Percentiles rank a stretch among this genome's conserved stretches.
Conservation (phyloP, 2,113 vertebrate genomes). For the Oplegnathus fasciatus region DNA sequence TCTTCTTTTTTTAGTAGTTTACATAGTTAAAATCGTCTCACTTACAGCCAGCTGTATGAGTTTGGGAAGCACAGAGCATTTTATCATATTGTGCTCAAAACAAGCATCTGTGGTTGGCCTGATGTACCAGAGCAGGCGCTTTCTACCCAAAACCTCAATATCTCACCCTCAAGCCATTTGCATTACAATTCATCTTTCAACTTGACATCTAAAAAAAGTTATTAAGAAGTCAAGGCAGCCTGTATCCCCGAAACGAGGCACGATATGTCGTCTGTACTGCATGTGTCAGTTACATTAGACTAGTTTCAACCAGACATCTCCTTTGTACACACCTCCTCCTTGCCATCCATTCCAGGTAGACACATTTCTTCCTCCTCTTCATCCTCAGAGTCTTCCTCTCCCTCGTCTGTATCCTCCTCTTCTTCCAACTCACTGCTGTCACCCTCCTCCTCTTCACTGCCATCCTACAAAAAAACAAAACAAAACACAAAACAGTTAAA, state of each 20-base stretch:
- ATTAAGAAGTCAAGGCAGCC: not conserved
- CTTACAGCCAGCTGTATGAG: not conserved
- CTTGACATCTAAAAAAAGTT: not conserved
- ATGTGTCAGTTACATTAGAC: not conserved
- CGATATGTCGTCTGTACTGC: not conserved
- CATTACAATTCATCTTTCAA: not conserved
- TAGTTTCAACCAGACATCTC: not conserved
- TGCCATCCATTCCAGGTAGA: conserved; percentile 98
- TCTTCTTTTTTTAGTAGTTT: not conserved
- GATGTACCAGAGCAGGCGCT: not conserved
- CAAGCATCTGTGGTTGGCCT: not conserved
- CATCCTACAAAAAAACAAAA: conserved; percentile 83
- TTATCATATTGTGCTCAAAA: not conserved
- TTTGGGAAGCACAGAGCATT: not conserved
- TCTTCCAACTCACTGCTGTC: conserved; percentile 90
- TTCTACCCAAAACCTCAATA: not conserved
- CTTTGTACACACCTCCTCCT: conserved; percentile 91
- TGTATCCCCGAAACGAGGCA: not conserved
- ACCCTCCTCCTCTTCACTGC: conserved; percentile 93
- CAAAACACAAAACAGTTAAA: not conserved
- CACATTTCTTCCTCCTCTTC: conserved; percentile 94
- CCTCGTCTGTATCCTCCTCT: conserved; percentile 89
- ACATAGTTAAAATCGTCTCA: not conserved
- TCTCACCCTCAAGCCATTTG: not conserved
- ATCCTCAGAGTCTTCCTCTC: conserved; percentile 85